Evolutionary conservation across 2,888 invertebrate species (phyloP).

Genomic region (Rutpela maculata): DNA sequence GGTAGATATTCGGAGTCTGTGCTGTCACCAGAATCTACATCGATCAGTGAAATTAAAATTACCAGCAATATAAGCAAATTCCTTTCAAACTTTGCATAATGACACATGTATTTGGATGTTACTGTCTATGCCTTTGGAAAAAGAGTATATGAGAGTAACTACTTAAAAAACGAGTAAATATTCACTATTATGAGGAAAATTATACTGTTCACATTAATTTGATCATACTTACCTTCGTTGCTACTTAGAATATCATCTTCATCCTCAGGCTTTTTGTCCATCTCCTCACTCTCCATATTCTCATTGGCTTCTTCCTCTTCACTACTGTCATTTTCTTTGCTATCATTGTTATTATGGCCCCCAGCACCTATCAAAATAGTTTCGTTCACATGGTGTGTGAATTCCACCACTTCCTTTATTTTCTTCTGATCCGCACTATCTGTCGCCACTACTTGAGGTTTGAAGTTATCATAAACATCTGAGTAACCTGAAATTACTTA

Average conservation of each 20-base stretch:
- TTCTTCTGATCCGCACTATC: slow-evolving; percentile 58
- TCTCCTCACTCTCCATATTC: slow-evolving; percentile 29
- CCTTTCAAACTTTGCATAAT: too few relatives aligned
- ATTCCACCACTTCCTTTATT: slow-evolving; percentile 42
- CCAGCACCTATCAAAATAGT: not conserved
- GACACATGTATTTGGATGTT: too few relatives aligned
- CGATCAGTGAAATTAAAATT: slow-evolving; percentile 12
- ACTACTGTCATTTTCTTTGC: slow-evolving; percentile 20
- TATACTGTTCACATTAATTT: not conserved
- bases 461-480: slow-evolving; percentile 63
- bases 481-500: not conserved
- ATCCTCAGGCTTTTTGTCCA: slow-evolving; percentile 35
- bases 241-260: slow-evolving; percentile 41
- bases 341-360: slow-evolving; percentile 25
- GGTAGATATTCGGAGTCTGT: slow-evolving; percentile 70
- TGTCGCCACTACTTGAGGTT: slow-evolving; percentile 68
- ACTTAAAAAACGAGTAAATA: too few relatives aligned
- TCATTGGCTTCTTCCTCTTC: slow-evolving; percentile 32
- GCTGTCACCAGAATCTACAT: slow-evolving; percentile 63
- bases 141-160: too few relatives aligned
- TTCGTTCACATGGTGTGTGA: slow-evolving; percentile 2
- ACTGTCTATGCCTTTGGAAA: too few relatives aligned
- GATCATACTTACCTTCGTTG: slow-evolving; percentile 19
- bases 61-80: not conserved
- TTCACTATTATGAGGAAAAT: too few relatives aligned